phyloP scores from a whole-genome alignment of 2,797 vertebrate genomes.

The Xenops minutus region DNA sequence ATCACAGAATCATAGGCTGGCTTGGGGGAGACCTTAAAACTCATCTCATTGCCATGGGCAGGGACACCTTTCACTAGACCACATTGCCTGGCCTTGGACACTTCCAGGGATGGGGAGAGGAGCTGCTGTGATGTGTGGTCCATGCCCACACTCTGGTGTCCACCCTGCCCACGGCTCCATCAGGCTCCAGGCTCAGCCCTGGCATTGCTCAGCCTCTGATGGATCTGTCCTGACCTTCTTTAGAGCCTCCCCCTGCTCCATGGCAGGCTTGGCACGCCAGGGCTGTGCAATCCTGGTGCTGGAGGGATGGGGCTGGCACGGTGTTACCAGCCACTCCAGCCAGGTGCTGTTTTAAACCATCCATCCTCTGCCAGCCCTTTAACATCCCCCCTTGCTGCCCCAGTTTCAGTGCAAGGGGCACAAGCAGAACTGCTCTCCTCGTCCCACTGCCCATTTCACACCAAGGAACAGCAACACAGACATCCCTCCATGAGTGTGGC shows the following conservation, averaged over 20 bases:
- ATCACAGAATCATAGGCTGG: neutral
- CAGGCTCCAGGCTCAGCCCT: neutral
- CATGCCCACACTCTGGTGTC: neutral
- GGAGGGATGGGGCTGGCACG: neutral
- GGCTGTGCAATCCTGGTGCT: fast-evolving
- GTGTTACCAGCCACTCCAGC: neutral
- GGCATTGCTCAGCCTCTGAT: neutral
- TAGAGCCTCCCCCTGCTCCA: fast-evolving
- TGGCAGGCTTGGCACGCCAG: neutral
- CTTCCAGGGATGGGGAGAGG: neutral
- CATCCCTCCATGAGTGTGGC: neutral
- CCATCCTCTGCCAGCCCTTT: neutral
- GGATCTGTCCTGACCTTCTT: neutral
- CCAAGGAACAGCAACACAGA: fast-evolving
- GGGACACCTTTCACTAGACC: neutral
- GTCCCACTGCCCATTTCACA: fast-evolving
- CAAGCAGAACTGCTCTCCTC: neutral
- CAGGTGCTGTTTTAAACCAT: neutral
- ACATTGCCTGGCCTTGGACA: neutral
- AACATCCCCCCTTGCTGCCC: neutral
- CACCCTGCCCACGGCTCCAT: fast-evolving
- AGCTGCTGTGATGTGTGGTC: neutral
- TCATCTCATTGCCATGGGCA: neutral
- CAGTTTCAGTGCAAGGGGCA: neutral
- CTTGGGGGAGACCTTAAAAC: neutral